Evolutionary conservation across 2,797 vertebrate species (phyloP), one percentile per base, ranked within the genome.

Genomic region (Phrynocephalus forsythii): DNA sequence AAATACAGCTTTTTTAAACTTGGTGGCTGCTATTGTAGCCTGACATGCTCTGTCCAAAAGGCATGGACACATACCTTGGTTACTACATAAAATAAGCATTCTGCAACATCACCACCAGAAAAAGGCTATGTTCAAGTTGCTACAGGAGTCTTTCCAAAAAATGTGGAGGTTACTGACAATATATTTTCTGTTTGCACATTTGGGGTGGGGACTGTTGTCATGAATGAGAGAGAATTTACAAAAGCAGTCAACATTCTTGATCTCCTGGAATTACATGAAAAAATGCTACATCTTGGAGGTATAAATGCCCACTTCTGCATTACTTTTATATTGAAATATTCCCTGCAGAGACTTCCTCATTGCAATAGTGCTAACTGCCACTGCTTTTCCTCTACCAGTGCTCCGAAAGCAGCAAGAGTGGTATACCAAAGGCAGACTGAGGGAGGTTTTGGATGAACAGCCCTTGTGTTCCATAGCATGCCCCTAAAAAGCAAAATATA

Each of bases 181-280:
- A 52, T 11, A 5, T 30, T 30, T 63, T 30, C 5, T 30, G 67
- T 68, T 38, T 68, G 24, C 10, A 44, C 38, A 44, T 44, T 44
- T 71, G 88, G 88, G 83, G 72, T 56, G 9, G 13, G 7, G 8
- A 33, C 86, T 85, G 77, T 88, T 86, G 91, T 90, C 91, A 86
- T 84, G 86, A 88, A 77, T 87, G 80, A 93, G 93, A 95, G 68
- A 89, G 81, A 93, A 9, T 92, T 30, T 18, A 44, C 71, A 73
- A 71, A 93, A 94, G 86, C 86, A 82, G 1, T 1, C 60, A 91
- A 93, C 24, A 77, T 89, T 83, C 0, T 0, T 0, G 8, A 84
- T 90, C 91, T 82, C 86, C 24, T 30, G 83, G 87, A 0, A 26
- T 69, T 6, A 86, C 88, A 66, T 79, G 88, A 75, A 82, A 44